Evolutionary conservation across 2,113 vertebrate species (phyloP).

Genomic region (Saguinus imperator): DNA sequence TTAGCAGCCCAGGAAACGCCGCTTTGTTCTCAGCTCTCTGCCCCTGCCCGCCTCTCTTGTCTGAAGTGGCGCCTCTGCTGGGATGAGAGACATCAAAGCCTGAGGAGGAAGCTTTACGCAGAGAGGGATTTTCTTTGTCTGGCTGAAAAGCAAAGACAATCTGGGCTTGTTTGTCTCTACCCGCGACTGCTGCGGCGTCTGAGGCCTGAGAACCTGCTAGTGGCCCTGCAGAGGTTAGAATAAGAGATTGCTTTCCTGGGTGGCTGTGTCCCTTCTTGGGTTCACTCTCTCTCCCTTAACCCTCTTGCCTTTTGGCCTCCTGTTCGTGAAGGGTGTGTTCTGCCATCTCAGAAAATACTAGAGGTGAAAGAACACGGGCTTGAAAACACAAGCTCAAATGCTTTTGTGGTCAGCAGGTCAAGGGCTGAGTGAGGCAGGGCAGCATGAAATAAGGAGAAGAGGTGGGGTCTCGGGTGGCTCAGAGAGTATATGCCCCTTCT

Average conservation of each 20-base stretch:
- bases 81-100: constrained; percentile 56
- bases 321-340: neutral
- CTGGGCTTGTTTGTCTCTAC: neutral
- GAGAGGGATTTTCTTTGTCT: constrained; percentile 54
- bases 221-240: neutral
- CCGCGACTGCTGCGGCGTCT: neutral
- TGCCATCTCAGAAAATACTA: neutral
- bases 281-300: neutral
- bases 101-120: neutral
- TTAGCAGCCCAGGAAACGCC: constrained; percentile 49
- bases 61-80: constrained; percentile 12
- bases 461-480: too few relatives aligned
- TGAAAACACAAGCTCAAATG: neutral
- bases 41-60: constrained; percentile 28
- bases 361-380: neutral
- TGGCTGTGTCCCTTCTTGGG: neutral
- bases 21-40: constrained; percentile 38
- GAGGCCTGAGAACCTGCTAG: neutral
- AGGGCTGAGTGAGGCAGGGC: neutral
- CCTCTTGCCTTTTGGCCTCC: neutral
- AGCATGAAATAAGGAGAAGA: fast-evolving
- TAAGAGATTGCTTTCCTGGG: neutral
- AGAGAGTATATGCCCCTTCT: fast-evolving
- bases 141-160: neutral
- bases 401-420: neutral